These are phyloP conservation scores for Acrobasis suavella DNA, from an alignment of 2,888 invertebrate species.

Conservation along the genomic window DNA sequence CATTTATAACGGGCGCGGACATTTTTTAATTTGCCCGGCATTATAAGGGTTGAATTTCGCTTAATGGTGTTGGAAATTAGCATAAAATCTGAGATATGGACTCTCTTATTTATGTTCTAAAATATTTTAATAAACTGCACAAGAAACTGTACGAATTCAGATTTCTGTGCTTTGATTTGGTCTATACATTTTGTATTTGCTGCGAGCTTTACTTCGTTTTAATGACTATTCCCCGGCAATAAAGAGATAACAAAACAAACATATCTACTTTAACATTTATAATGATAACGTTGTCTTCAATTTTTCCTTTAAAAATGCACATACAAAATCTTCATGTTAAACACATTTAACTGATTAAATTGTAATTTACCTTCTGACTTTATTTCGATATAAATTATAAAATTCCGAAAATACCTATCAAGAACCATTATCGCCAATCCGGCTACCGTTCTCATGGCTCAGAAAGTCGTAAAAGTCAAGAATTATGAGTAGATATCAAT, in stretches of 20 bases:
- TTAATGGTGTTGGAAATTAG: conserved; percentile 33
- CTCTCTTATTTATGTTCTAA: conserved; percentile 17
- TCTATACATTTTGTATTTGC: too few species aligned
- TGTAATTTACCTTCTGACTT: not conserved
- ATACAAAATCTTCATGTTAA: too few species aligned
- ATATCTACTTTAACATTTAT: too few species aligned
- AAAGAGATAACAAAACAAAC: too few species aligned
- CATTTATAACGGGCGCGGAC: conserved; percentile 50
- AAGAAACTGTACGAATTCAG: not conserved
- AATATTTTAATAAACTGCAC: not conserved
- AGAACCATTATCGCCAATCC: conserved; percentile 31
- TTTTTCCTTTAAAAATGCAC: too few species aligned
- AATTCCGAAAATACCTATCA: conserved; percentile 36
- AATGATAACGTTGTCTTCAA: too few species aligned
- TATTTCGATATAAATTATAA: not conserved
- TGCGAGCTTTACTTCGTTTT: too few species aligned
- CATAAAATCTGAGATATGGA: conserved; percentile 20
- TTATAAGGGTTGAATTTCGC: conserved; percentile 56
- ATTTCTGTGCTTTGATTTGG: too few species aligned
- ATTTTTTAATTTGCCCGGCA: conserved; percentile 60
- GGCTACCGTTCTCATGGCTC: conserved; percentile 50
- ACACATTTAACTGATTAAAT: not conserved
- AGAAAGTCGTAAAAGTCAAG: conserved; percentile 50
- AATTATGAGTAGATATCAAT: conserved; percentile 56
- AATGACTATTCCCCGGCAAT: too few species aligned